Percentiles rank a stretch among this genome's conserved stretches.
phyloP scores from a whole-genome alignment of 2,888 invertebrate genomes.

The Hydroisotoma schaefferi region DNA sequence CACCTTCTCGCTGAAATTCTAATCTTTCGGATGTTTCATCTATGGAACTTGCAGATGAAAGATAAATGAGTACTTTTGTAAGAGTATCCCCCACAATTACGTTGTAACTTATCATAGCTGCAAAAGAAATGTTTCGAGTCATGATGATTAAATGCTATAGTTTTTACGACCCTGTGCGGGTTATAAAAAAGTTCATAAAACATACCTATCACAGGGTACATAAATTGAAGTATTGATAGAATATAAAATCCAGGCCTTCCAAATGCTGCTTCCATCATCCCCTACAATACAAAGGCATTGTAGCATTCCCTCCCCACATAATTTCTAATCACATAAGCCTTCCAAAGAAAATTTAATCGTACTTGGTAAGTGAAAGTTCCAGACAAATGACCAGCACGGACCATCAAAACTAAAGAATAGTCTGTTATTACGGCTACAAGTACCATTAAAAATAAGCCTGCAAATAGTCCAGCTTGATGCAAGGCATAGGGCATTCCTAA shows the following conservation, averaged over 20 bases:
- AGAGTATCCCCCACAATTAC: slow-evolving; percentile 81
- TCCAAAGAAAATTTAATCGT: slow-evolving; percentile 51
- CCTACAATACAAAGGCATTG: slow-evolving; percentile 16
- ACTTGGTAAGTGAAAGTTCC: slow-evolving; percentile 71
- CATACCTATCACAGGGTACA: slow-evolving; percentile 78
- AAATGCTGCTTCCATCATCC: slow-evolving; percentile 73
- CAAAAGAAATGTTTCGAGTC: slow-evolving; percentile 49
- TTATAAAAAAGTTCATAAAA: background rate
- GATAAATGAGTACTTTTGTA: slow-evolving; percentile 72
- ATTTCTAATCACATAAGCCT: background rate
- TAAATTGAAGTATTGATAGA: slow-evolving; percentile 70
- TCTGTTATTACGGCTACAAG: slow-evolving; percentile 73
- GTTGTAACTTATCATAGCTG: slow-evolving; percentile 85
- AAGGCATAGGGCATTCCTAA: slow-evolving; percentile 74
- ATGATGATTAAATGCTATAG: background rate
- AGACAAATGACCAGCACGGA: slow-evolving; percentile 68
- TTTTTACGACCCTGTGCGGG: background rate
- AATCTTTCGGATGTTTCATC: slow-evolving; percentile 52
- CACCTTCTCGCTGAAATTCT: slow-evolving; percentile 63
- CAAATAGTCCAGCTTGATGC: slow-evolving; percentile 73
- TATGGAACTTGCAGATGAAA: slow-evolving; percentile 59
- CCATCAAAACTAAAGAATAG: slow-evolving; percentile 75
- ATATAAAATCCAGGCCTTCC: slow-evolving; percentile 73
- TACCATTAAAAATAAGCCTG: slow-evolving; percentile 67
- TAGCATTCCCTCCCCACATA: background rate